Evolutionary conservation across 2,797 vertebrate genomes (phyloP).

Genomic region (Takifugu rubripes): DNA sequence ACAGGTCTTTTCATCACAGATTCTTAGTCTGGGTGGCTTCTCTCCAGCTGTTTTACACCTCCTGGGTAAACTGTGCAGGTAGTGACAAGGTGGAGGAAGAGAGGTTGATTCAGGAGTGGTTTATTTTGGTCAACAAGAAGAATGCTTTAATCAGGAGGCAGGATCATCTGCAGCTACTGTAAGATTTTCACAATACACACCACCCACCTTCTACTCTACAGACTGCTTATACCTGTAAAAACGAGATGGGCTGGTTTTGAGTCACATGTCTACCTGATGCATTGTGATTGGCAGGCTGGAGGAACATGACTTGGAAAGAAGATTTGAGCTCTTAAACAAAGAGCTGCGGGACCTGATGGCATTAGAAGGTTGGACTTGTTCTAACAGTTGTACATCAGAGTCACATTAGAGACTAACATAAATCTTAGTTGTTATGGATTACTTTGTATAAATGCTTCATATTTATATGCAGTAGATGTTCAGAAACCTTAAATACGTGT

Average conservation of each 20-base stretch:
- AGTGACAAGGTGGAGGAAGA: conserved; percentile 83
- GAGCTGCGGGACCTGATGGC: conserved; percentile 86
- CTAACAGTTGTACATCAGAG: too few species aligned
- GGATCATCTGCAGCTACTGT: conserved; percentile 89
- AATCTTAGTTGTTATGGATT: too few species aligned
- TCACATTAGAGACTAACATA: too few species aligned
- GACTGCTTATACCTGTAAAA: not conserved
- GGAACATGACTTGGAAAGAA: conserved; percentile 86
- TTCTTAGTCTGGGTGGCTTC: not conserved
- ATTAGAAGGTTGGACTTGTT: not conserved
- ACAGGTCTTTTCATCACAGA: conserved; percentile 66
- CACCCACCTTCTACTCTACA: fast-evolving
- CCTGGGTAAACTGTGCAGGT: conserved; percentile 61
- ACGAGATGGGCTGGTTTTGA: not conserved
- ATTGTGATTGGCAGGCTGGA: conserved; percentile 73
- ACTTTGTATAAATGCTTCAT: too few species aligned
- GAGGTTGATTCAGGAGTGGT: conserved; percentile 90
- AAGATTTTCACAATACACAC: conserved; percentile 47
- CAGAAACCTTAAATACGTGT: too few species aligned
- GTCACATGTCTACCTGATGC: not conserved
- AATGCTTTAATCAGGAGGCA: conserved; percentile 89
- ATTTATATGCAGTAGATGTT: too few species aligned
- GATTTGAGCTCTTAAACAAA: conserved; percentile 84
- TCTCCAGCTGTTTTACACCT: not conserved
- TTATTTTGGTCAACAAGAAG: conserved; percentile 89